Evolutionary conservation across 37 sponge, comb jelly and placozoan genomes (phyloP).

Genomic region (Aphrocallistes beatrix): DNA sequence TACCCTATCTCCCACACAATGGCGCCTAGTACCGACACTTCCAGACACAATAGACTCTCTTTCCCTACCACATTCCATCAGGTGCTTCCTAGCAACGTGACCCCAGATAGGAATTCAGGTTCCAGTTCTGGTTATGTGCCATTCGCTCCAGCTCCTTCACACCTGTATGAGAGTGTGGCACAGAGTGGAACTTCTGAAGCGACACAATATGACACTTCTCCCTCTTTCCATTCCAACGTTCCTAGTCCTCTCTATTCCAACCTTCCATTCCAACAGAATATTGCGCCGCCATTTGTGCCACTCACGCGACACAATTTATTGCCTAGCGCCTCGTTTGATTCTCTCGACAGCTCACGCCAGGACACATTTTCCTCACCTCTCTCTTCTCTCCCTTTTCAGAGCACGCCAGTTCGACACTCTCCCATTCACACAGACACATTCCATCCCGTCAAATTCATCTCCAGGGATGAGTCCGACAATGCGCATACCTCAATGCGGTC

Average conservation of each 20-base stretch:
- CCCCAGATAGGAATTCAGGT: not conserved
- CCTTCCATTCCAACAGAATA: not conserved
- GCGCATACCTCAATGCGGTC: not conserved
- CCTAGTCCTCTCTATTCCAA: not conserved
- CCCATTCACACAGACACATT: not conserved
- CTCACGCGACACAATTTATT: conserved; percentile 9
- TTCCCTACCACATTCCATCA: conserved; percentile 1
- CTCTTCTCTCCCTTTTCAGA: not conserved
- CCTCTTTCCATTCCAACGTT: not conserved
- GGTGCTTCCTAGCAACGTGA: not conserved
- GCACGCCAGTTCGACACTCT: not conserved
- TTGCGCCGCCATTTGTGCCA: conserved; percentile 11
- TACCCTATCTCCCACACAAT: not conserved
- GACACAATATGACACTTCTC: not conserved
- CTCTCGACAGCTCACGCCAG: not conserved
- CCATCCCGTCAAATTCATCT: not conserved
- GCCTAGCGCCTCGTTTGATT: not conserved
- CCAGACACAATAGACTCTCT: not conserved
- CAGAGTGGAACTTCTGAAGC: not conserved
- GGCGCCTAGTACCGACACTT: not conserved
- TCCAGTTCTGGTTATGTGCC: not conserved
- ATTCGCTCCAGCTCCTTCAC: not conserved
- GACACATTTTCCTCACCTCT: not conserved
- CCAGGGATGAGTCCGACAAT: not conserved
- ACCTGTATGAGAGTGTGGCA: not conserved